These are phyloP conservation scores for Tokudaia muenninki DNA, from an alignment of 2,797 vertebrate genomes.

Conservation along the genomic window DNA sequence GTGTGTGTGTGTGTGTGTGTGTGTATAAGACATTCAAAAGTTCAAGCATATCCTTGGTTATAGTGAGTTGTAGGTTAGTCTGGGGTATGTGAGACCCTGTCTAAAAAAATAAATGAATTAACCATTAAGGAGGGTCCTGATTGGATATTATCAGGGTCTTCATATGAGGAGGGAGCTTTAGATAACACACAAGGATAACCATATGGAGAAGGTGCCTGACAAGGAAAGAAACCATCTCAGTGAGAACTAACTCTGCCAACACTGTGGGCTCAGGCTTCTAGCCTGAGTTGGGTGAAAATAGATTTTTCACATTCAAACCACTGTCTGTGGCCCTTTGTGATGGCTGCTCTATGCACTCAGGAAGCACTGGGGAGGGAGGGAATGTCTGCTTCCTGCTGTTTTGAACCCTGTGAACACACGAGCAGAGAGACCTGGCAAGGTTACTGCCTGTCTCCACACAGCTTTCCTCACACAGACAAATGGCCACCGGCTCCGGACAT, in stretches of 20 bases:
- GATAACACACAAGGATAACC: not conserved
- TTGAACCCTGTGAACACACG: not conserved
- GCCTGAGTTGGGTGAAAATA: not conserved
- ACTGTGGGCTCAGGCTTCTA: not conserved
- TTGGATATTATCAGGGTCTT: not conserved
- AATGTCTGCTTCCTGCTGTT: not conserved
- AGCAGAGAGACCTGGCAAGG: not conserved
- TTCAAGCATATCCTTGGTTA: not conserved
- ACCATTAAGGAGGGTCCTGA: not conserved
- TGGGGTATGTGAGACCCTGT: not conserved
- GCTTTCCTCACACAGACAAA: not conserved
- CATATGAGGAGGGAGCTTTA: not conserved
- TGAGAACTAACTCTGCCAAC: not conserved
- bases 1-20: not conserved
- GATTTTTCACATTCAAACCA: not conserved
- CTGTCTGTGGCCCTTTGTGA: not conserved
- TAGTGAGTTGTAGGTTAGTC: not conserved
- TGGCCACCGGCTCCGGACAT: not conserved
- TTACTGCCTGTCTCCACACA: not conserved
- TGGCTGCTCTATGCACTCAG: not conserved
- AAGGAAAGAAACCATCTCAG: not conserved
- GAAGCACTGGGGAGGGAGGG: not conserved
- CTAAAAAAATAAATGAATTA: not conserved
- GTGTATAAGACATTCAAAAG: not conserved
- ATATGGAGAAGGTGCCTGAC: not conserved